Evolutionary conservation across 2,797 vertebrate genomes (phyloP).

Genomic region (Lithobates sylvaticus): DNA sequence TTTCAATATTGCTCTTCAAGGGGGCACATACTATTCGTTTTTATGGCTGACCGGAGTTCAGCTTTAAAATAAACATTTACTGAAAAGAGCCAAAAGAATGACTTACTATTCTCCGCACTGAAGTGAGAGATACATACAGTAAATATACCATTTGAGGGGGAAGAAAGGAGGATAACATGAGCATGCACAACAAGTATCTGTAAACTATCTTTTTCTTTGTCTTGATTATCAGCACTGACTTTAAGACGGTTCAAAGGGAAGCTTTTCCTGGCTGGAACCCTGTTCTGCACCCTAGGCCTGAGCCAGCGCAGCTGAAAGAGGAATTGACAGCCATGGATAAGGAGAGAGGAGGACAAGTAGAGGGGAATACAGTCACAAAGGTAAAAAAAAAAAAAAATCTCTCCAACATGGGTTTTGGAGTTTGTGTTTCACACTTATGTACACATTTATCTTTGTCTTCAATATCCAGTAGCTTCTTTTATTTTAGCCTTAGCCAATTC

Average conservation of each 20-base stretch:
- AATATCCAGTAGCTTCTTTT: background rate
- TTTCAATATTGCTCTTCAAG: too few species aligned
- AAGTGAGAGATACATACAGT: too few species aligned
- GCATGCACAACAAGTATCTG: background rate
- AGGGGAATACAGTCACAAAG: constrained; percentile 62
- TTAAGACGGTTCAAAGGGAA: constrained; percentile 74
- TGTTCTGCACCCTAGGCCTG: constrained; percentile 42
- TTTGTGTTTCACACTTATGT: too few species aligned
- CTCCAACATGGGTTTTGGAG: too few species aligned
- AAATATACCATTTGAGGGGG: too few species aligned
- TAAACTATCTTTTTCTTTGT: background rate
- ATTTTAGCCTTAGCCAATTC: background rate
- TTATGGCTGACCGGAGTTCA: too few species aligned
- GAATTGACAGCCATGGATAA: constrained; percentile 44
- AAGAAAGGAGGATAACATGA: too few species aligned
- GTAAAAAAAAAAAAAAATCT: constrained; percentile 50
- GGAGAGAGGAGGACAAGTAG: constrained; percentile 31
- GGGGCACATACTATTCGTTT: too few species aligned
- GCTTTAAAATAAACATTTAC: too few species aligned
- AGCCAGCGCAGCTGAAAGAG: constrained; percentile 40
- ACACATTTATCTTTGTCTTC: background rate
- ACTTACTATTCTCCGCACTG: too few species aligned
- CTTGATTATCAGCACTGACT: constrained; percentile 72
- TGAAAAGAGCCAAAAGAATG: too few species aligned
- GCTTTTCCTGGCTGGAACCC: constrained; percentile 73